These are phyloP conservation scores for Garrulus glandarius DNA, from an alignment of 2,797 vertebrate genomes.

Conservation along the genomic window DNA sequence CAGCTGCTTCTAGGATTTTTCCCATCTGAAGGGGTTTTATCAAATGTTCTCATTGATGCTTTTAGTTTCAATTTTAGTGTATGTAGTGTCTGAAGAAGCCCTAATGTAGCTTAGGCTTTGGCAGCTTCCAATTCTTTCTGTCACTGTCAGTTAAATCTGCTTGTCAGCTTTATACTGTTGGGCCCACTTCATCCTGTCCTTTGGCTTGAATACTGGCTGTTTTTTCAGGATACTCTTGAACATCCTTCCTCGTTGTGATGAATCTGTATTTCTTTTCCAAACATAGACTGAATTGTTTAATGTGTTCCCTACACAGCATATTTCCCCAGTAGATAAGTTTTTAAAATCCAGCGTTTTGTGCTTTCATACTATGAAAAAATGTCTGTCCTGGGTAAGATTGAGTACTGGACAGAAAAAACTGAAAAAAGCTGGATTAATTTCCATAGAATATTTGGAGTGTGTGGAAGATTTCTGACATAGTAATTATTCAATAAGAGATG, in stretches of 20 bases:
- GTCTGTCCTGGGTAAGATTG: not conserved
- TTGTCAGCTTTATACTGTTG: conserved; percentile 33
- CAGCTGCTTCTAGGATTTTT: not conserved
- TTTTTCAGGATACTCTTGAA: conserved; percentile 54
- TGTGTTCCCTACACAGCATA: not conserved
- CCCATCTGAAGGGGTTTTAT: not conserved
- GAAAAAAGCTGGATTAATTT: not conserved
- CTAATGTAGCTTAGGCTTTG: not conserved
- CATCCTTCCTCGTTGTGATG: conserved; percentile 42
- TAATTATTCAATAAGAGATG: not conserved
- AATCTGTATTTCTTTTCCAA: conserved; percentile 57
- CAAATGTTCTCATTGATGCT: not conserved
- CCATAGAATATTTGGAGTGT: not conserved
- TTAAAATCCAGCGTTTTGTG: conserved; percentile 3
- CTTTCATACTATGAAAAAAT: not conserved
- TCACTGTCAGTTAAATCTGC: conserved; percentile 46
- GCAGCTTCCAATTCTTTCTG: conserved; percentile 32
- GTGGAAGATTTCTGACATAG: not conserved
- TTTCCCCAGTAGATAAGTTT: not conserved
- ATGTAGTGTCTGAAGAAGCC: not conserved
- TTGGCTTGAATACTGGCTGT: conserved; percentile 5
- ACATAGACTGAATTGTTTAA: conserved; percentile 30
- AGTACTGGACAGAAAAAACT: not conserved
- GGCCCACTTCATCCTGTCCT: conserved; percentile 57
- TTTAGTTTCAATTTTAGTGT: not conserved